Percentiles rank a stretch among this genome's conserved stretches.
These are phyloP conservation scores for Tetragonula carbonaria DNA, from an alignment of 2,888 invertebrate species.

Conservation along the genomic window DNA sequence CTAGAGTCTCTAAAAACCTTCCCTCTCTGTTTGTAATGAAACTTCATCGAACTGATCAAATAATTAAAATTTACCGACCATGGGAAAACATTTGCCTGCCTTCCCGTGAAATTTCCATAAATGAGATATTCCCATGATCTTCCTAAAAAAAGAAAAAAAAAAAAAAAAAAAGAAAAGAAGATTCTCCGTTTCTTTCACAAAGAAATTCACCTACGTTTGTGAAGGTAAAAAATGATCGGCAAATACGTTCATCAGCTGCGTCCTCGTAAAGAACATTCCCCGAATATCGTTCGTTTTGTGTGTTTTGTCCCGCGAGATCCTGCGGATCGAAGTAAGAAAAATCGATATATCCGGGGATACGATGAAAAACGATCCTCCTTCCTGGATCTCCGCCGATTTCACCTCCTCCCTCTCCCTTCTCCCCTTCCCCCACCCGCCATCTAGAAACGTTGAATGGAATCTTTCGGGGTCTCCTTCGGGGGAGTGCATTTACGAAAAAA, in stretches of 20 bases:
- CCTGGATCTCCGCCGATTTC: slow-evolving; percentile 51
- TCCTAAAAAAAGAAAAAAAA: neutral
- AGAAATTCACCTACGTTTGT: neutral
- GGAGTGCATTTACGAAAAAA: slow-evolving; percentile 57
- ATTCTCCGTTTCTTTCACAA: neutral
- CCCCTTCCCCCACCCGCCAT: neutral
- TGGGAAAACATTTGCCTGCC: no score
- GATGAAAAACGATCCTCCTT: slow-evolving; percentile 71
- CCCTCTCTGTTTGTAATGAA: neutral
- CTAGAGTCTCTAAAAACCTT: no score
- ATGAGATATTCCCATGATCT: neutral
- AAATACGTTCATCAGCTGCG: slow-evolving; percentile 57
- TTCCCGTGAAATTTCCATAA: neutral
- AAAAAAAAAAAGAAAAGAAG: neutral
- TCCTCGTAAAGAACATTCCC: slow-evolving; percentile 35
- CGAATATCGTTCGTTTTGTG: slow-evolving; percentile 27
- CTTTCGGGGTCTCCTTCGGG: slow-evolving; percentile 20
- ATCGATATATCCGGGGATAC: slow-evolving; percentile 69
- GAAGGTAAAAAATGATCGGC: slow-evolving; percentile 1
- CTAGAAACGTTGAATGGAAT: slow-evolving; percentile 43
- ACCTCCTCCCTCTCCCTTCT: slow-evolving; percentile 11
- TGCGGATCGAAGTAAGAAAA: slow-evolving; percentile 63
- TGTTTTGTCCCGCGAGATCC: slow-evolving; percentile 47
- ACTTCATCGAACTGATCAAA: neutral
- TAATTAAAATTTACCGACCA: neutral